These are phyloP conservation scores for Drosophila formosana DNA, from an alignment of 2,888 invertebrate genomes.

Conservation along the genomic window DNA sequence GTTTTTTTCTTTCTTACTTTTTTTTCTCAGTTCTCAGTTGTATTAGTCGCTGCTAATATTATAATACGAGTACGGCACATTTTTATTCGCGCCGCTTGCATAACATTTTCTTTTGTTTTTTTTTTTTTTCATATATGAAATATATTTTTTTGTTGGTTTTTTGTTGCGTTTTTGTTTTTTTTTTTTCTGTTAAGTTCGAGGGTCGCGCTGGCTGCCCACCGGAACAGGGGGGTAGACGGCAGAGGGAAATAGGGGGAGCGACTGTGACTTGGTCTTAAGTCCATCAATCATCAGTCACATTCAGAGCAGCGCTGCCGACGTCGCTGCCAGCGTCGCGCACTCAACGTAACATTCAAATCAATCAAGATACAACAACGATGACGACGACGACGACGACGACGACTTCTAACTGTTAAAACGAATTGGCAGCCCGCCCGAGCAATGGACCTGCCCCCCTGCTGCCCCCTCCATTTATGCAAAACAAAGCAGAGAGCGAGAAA, in stretches of 20 bases:
- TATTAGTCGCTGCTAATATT: constrained; percentile 41
- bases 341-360: constrained; percentile 83
- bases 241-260: constrained; percentile 8
- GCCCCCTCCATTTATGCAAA: constrained; percentile 61
- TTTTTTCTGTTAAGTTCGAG: constrained; percentile 34
- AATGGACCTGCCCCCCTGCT: constrained; percentile 24
- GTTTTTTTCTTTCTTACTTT: constrained; percentile 34
- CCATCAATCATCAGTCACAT: constrained; percentile 80
- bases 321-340: constrained; percentile 58
- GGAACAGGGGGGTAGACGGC: constrained; percentile 23
- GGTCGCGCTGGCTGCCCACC: constrained; percentile 53
- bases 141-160: constrained; percentile 18
- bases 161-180: constrained; percentile 1
- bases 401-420: constrained; percentile 63
- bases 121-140: constrained; percentile 16
- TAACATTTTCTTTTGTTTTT: constrained; percentile 42
- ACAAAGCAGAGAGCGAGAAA: constrained; percentile 24
- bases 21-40: constrained; percentile 19
- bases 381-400: constrained; percentile 43
- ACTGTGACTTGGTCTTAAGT: constrained; percentile 49
- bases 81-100: constrained; percentile 42
- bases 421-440: constrained; percentile 51
- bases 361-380: constrained; percentile 67
- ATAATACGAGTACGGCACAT: constrained; percentile 41
- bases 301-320: constrained; percentile 51